Conservation (phyloP, 2,797 vertebrate genomes). For the Lepus oiostolus region DNA sequence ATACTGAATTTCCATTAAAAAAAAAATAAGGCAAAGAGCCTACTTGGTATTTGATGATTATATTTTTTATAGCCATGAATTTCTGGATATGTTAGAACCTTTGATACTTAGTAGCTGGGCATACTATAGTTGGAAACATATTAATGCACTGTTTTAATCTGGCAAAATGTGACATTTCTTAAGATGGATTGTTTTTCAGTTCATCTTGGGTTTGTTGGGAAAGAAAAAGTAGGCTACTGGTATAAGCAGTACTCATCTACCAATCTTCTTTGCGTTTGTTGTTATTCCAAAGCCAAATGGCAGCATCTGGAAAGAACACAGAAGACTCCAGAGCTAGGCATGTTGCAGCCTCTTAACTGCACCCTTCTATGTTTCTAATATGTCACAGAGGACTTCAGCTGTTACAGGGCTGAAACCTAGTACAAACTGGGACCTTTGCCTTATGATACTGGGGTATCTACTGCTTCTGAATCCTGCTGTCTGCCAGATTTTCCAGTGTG, state of each 20-base stretch:
- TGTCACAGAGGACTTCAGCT: constrained; percentile 60
- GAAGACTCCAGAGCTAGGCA: constrained; percentile 43
- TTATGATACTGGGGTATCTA: background rate
- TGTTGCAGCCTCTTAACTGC: constrained; percentile 15
- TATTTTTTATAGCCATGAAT: constrained; percentile 34
- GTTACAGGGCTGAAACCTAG: background rate
- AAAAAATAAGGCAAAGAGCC: background rate
- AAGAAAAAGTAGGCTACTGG: background rate
- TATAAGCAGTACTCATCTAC: background rate
- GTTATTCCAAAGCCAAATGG: constrained; percentile 45
- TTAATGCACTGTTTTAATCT: background rate
- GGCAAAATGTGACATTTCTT: background rate
- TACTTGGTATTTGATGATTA: background rate
- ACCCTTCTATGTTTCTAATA: constrained; percentile 29
- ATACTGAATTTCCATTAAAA: constrained; percentile 56
- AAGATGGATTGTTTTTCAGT: constrained; percentile 13
- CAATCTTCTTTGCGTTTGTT: constrained; percentile 53
- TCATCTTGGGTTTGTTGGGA: background rate
- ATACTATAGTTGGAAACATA: background rate
- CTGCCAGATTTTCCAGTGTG: constrained; percentile 21
- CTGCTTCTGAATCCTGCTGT: constrained; percentile 35
- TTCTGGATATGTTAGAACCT: constrained; percentile 26
- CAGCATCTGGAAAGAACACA: constrained; percentile 56
- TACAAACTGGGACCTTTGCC: constrained; percentile 44
- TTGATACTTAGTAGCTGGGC: background rate